These are phyloP conservation scores for Myotis myotis DNA, from an alignment of 2,797 vertebrate species.

Conservation along the genomic window DNA sequence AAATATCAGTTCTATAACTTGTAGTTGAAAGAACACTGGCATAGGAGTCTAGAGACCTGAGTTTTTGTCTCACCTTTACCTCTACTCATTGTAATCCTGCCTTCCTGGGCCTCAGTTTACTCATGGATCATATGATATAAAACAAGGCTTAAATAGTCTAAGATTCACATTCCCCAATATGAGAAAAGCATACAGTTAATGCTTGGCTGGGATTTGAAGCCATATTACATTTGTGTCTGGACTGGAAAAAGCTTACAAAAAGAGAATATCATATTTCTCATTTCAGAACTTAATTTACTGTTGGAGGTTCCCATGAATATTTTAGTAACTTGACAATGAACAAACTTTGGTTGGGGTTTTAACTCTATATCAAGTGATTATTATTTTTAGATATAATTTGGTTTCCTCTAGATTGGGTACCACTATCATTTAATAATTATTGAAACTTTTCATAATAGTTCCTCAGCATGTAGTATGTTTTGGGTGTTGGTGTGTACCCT, in stretches of 20 bases:
- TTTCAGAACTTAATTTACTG: constrained; percentile 27
- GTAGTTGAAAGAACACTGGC: background rate
- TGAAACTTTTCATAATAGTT: background rate
- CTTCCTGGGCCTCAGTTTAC: constrained; percentile 12
- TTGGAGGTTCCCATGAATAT: constrained; percentile 7
- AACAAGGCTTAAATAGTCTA: background rate
- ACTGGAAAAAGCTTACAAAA: background rate
- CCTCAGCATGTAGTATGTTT: background rate
- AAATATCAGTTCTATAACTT: background rate
- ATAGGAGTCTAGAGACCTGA: background rate
- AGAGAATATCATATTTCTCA: background rate
- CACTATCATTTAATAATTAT: background rate
- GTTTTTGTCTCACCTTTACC: background rate
- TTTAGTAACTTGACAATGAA: constrained; percentile 30
- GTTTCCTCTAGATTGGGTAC: background rate
- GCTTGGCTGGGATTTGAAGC: constrained; percentile 9
- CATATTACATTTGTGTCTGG: constrained; percentile 3
- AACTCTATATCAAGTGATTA: background rate
- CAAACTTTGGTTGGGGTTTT: constrained; percentile 6
- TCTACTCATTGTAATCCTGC: background rate
- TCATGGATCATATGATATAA: background rate
- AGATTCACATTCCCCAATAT: background rate
- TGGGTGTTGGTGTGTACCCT: background rate
- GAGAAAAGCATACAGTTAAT: background rate
- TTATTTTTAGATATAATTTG: background rate